These are phyloP conservation scores for Lepilemur ruficaudatus DNA, from an alignment of 2,797 vertebrate species.

Conservation along the genomic window DNA sequence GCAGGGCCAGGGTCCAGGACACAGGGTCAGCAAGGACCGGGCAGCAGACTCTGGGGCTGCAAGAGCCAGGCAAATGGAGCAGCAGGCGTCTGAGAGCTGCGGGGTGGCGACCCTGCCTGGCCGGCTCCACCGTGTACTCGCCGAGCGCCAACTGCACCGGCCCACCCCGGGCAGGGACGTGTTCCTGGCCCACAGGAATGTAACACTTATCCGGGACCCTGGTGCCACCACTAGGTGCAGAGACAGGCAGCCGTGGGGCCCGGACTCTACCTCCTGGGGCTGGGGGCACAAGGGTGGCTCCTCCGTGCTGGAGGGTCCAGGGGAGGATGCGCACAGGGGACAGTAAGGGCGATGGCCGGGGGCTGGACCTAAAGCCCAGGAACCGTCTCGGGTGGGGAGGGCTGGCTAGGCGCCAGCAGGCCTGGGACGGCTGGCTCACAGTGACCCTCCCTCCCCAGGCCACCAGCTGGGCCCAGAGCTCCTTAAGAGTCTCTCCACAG, in stretches of 20 bases:
- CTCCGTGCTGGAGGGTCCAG: background rate
- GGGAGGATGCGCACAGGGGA: accelerated
- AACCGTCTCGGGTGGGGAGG: accelerated
- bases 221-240: accelerated
- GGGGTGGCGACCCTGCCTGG: too few species aligned
- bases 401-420: background rate
- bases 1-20: background rate
- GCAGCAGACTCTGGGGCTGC: background rate
- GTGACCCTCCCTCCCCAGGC: too few species aligned
- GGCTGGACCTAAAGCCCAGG: background rate
- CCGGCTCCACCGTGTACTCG: accelerated
- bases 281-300: accelerated
- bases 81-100: background rate
- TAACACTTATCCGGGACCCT: accelerated
- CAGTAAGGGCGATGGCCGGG: background rate
- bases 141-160: background rate
- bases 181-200: accelerated
- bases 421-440: background rate
- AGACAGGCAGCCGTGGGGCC: background rate
- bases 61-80: background rate
- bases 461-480: background rate
- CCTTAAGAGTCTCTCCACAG: slow-evolving; percentile 26
- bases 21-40: background rate
- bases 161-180: too few species aligned
- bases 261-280: background rate